These are phyloP conservation scores for Tetramorium bicarinatum DNA, from an alignment of 2,888 invertebrate species.

Conservation along the genomic window DNA sequence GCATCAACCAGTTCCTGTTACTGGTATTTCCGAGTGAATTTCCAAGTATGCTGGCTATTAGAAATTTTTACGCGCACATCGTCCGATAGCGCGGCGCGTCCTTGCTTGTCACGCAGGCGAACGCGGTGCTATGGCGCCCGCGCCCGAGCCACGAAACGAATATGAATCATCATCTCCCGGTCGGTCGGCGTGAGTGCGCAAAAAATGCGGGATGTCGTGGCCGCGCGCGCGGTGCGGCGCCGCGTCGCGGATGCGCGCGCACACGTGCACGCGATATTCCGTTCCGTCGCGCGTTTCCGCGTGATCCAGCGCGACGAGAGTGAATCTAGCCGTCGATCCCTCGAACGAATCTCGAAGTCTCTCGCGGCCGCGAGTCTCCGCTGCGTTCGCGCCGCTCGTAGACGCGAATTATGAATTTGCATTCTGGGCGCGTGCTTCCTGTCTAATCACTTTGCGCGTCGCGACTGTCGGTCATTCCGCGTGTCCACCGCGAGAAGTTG, in stretches of 20 bases:
- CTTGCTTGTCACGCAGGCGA: conserved; percentile 26
- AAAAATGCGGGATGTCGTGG: conserved; percentile 37
- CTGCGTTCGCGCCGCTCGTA: not conserved
- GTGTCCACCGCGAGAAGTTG: not conserved
- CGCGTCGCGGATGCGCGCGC: conserved; percentile 29
- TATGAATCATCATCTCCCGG: conserved; percentile 51
- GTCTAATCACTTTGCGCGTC: not conserved
- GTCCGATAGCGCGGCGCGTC: conserved; percentile 3
- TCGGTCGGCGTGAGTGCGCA: conserved; percentile 44
- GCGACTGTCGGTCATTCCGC: not conserved
- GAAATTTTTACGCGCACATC: not conserved
- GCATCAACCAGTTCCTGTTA: not conserved
- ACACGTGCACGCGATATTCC: conserved; percentile 18
- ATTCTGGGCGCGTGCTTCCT: not conserved
- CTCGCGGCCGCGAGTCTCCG: not conserved
- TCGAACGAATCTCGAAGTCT: not conserved
- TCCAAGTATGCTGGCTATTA: not conserved
- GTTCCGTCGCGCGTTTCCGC: conserved; percentile 40
- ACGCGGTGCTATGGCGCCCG: conserved; percentile 34
- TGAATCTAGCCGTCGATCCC: conserved; percentile 21
- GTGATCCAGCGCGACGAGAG: conserved; percentile 23
- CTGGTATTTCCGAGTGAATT: not conserved
- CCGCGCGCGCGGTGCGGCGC: not conserved
- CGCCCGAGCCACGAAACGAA: conserved; percentile 43
- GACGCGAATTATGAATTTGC: not conserved